Conservation (phyloP, 53 echinoderm and acorn worm genomes). For the Holothuria leucospilota region DNA sequence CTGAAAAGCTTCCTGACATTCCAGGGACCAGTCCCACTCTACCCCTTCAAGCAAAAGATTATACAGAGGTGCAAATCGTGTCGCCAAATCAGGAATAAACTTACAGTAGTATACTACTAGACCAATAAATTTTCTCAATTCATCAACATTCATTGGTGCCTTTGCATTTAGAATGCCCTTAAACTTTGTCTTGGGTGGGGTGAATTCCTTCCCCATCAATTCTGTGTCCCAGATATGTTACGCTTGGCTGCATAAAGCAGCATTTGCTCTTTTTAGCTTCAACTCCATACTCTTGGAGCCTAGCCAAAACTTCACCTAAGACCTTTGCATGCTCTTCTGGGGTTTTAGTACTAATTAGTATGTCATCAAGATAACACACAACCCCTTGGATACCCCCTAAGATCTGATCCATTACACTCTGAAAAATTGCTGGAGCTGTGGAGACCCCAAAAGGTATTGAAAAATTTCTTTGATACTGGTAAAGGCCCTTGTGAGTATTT, state of each 20-base stretch:
- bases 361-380: conserved; percentile 47
- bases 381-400: conserved; percentile 25
- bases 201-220: conserved; percentile 51
- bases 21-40: conserved; percentile 52
- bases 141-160: conserved; percentile 21
- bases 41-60: conserved; percentile 48
- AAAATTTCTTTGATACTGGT: not conserved
- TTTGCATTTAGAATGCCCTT: conserved; percentile 44
- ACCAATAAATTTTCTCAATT: conserved; percentile 47
- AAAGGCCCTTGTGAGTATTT: conserved; percentile 33
- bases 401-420: conserved; percentile 2
- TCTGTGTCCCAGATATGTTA: conserved; percentile 52
- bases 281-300: conserved; percentile 26
- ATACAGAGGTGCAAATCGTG: conserved; percentile 45
- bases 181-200: conserved; percentile 36
- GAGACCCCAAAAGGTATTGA: conserved; percentile 59
- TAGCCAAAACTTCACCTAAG: conserved; percentile 21
- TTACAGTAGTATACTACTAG: conserved; percentile 54
- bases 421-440: conserved; percentile 33
- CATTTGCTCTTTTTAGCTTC: conserved; percentile 40
- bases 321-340: conserved; percentile 20
- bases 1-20: conserved; percentile 64
- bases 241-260: conserved; percentile 40
- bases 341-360: conserved; percentile 36
- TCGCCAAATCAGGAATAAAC: conserved; percentile 63